A percentile compares a stretch with the other conserved stretches of the same genome.
These are phyloP conservation scores for Alentia gelatinosa DNA, from an alignment of 2,888 invertebrate species.

Conservation along the genomic window DNA sequence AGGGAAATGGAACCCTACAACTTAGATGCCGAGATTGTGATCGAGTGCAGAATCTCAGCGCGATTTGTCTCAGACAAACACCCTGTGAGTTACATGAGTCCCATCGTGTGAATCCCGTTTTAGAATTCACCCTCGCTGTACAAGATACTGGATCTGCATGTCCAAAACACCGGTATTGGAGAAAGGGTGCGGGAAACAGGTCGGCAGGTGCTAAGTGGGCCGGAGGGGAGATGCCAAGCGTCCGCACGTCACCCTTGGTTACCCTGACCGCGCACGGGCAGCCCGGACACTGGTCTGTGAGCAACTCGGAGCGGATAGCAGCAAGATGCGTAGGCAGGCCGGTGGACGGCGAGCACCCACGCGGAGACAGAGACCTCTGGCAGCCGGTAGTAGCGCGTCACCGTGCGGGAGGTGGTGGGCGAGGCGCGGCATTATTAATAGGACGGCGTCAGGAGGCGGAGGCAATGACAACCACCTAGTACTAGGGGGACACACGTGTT, in stretches of 20 bases:
- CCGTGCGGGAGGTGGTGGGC: neutral
- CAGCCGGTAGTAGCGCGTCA: neutral
- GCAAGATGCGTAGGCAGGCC: neutral
- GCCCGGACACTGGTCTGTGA: neutral
- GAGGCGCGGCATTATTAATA: slow-evolving; percentile 19
- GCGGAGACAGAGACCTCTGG: slow-evolving; percentile 13
- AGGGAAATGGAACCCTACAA: too few species aligned
- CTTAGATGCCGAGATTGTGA: too few species aligned
- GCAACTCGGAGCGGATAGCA: neutral
- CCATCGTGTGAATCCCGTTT: too few species aligned
- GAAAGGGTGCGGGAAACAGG: too few species aligned
- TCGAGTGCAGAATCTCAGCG: too few species aligned
- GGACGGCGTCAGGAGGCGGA: neutral
- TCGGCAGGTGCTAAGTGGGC: too few species aligned
- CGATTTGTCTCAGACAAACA: too few species aligned
- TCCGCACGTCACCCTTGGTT: neutral
- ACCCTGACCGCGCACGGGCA: neutral
- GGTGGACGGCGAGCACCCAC: neutral
- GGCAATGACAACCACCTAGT: neutral
- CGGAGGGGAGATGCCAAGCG: too few species aligned
- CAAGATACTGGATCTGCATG: too few species aligned
- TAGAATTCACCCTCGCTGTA: too few species aligned
- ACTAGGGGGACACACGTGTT: neutral
- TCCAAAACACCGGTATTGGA: too few species aligned
- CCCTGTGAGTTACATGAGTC: too few species aligned